Evolutionary conservation across 92 coral and sea anemone genomes (phyloP).

Genomic region (Parazoanthus atlanticus): DNA sequence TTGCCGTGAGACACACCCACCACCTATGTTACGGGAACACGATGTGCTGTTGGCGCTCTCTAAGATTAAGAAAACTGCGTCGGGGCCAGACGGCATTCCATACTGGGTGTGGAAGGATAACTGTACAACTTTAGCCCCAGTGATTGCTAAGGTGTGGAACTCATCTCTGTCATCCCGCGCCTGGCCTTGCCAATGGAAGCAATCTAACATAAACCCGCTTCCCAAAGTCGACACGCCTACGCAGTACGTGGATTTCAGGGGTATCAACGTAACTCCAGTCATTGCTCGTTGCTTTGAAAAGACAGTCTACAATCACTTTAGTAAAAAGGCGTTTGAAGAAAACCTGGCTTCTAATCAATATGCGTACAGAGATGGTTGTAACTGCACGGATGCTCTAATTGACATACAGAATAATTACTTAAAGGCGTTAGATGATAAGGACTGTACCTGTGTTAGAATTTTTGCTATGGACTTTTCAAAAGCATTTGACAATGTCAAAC

Average conservation of each 20-base stretch:
- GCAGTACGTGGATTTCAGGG: conserved; percentile 33
- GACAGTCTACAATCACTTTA: conserved; percentile 40
- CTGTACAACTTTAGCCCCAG: conserved; percentile 16
- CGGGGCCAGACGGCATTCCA: conserved; percentile 41
- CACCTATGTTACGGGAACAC: conserved; percentile 24
- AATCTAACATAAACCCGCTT: conserved; percentile 33
- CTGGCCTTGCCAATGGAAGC: conserved; percentile 38
- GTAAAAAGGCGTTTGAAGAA: conserved; percentile 24
- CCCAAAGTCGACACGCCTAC: conserved; percentile 39
- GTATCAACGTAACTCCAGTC: conserved; percentile 59
- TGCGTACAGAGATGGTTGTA: conserved; percentile 38
- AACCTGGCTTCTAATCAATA: conserved; percentile 27
- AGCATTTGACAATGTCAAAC: conserved; percentile 17
- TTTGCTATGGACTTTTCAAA: conserved; percentile 21
- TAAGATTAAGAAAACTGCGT: conserved; percentile 35
- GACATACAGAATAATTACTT: conserved; percentile 22
- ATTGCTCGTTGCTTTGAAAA: conserved; percentile 51
- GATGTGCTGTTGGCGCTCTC: conserved; percentile 26
- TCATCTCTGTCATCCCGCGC: conserved; percentile 39
- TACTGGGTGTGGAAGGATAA: conserved; percentile 39
- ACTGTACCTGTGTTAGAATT: conserved; percentile 23
- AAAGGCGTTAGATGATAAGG: conserved; percentile 21
- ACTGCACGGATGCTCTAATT: conserved; percentile 26
- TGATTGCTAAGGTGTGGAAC: conserved; percentile 28
- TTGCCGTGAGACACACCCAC: conserved; percentile 30